Conservation (phyloP, 2,888 invertebrate genomes). For the Caradrina clavipalpis region DNA sequence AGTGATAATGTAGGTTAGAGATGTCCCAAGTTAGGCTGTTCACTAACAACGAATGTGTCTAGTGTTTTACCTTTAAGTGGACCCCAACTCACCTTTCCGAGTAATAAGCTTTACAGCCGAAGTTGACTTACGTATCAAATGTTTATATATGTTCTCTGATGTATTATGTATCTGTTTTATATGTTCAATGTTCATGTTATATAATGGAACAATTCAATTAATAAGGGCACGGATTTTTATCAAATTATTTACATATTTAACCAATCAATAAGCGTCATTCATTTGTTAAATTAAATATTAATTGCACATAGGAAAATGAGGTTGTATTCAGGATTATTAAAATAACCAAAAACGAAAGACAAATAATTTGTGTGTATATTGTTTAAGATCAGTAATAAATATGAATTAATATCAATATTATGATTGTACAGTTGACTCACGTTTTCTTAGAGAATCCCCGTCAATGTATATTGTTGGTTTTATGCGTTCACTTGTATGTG, state of each 20-base stretch:
- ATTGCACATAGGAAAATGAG: slow-evolving; percentile 90
- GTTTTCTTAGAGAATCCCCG: slow-evolving; percentile 78
- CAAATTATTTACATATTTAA: slow-evolving; percentile 70
- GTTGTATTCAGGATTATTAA: slow-evolving; percentile 88
- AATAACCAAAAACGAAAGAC: slow-evolving; percentile 83
- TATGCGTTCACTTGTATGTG: slow-evolving; percentile 77
- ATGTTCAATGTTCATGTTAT: slow-evolving; percentile 62
- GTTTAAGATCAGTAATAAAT: slow-evolving; percentile 84
- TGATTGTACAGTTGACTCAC: slow-evolving; percentile 87
- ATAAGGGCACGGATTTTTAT: slow-evolving; percentile 85
- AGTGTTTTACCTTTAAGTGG: slow-evolving; percentile 75
- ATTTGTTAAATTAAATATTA: slow-evolving; percentile 81
- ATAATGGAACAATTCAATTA: slow-evolving; percentile 81
- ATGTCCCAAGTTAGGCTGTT: slow-evolving; percentile 87
- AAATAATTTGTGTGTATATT: slow-evolving; percentile 90
- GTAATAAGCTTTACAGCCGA: slow-evolving; percentile 30
- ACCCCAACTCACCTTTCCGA: slow-evolving; percentile 49
- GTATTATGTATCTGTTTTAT: slow-evolving; percentile 72
- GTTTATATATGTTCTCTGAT: slow-evolving; percentile 53
- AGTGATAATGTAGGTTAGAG: slow-evolving; percentile 64
- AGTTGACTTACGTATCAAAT: slow-evolving; percentile 50
- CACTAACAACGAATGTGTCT: slow-evolving; percentile 88
- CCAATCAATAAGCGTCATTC: slow-evolving; percentile 77
- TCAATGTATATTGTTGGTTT: slow-evolving; percentile 81
- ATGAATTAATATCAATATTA: slow-evolving; percentile 78